These are phyloP conservation scores for Phrynocephalus guinanensis DNA, from an alignment of 2,797 vertebrate genomes.

Conservation along the genomic window DNA sequence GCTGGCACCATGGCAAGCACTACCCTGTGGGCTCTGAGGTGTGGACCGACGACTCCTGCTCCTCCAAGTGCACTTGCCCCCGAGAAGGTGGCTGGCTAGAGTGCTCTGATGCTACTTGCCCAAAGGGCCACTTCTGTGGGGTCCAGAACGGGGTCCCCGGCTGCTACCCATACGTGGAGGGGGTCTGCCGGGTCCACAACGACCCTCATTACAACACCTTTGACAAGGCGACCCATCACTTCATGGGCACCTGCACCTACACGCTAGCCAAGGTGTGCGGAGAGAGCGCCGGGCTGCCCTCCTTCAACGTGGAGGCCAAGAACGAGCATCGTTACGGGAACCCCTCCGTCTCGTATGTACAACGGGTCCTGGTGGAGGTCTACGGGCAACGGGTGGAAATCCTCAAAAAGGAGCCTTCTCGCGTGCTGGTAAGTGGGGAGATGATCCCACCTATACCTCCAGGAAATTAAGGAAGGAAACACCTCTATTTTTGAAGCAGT, in stretches of 20 bases:
- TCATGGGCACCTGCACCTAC: too few relatives aligned
- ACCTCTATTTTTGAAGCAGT: too few relatives aligned
- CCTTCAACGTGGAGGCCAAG: conserved; percentile 83
- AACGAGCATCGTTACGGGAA: conserved; percentile 74
- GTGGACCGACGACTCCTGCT: too few relatives aligned
- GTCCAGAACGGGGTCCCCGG: conserved; percentile 54
- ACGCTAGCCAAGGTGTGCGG: conserved; percentile 80
- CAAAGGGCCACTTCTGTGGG: conserved; percentile 72
- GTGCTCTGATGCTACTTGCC: conserved; percentile 76
- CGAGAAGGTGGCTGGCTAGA: too few relatives aligned
- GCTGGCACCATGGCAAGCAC: too few relatives aligned
- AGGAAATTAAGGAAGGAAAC: too few relatives aligned
- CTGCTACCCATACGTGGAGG: conserved; percentile 56
- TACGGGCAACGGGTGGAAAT: conserved; percentile 75
- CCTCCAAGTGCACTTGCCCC: too few relatives aligned
- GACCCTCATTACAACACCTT: too few relatives aligned
- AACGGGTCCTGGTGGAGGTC: conserved; percentile 45
- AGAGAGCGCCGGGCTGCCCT: conserved; percentile 66
- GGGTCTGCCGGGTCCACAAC: too few relatives aligned
- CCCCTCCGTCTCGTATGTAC: conserved; percentile 51
- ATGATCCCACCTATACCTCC: too few relatives aligned
- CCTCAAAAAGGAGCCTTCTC: conserved; percentile 70
- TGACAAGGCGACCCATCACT: too few relatives aligned
- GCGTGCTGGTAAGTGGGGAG: conserved; percentile 80
- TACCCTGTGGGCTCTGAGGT: too few relatives aligned